Evolutionary conservation across 2,888 invertebrate genomes (phyloP), one percentile per base, ranked within the genome.

Genomic region (Schizotus pectinicornis): DNA sequence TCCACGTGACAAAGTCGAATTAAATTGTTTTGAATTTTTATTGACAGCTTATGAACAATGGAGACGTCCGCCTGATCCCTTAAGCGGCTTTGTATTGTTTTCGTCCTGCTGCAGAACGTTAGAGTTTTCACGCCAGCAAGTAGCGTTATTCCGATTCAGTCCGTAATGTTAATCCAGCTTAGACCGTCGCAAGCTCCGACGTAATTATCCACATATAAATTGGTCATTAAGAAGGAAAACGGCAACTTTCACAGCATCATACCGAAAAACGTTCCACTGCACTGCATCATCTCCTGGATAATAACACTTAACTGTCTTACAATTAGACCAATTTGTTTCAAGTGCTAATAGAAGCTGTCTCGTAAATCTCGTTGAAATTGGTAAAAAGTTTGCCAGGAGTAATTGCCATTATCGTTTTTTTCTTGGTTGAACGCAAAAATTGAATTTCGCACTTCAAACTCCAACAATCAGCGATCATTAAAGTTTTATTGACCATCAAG

Each of bases 311-410:
- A 59, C 59, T 59, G 50, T 46, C 37, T 59, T 46, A 51, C 56
- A 56, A 56, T 54, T 62, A 61, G 58, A 48, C 56, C 64, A 67
- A 66, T 67, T 68, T 53, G 51, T 52, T 58, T 64, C 63, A 62
- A 67, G 68, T 63, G 64, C 46, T 62, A 64, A 65, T 62, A 60
- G 55, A 61, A 32, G 61, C 62, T 66, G 63, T 51, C 59, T 31
- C 61, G 63, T 67, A 68, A 68, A 67, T 68, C 63, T 65, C 55
- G 51, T 54, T 37, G 59, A 53, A 67, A 68, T 57, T 59, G 59
- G 58, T 62, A 62, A 63, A 65, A 63, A 57, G 63, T 63, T 65
- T 64, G 54, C 59, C 54, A 36, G 51, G 42, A 53, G 49, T 62
- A 68, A 68, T 67, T 65, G 63, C 45, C 47, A 46, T 48, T 47